Evolutionary conservation across 2,113 vertebrate genomes (phyloP).

Genomic region (Gasterosteus aculeatus): DNA sequence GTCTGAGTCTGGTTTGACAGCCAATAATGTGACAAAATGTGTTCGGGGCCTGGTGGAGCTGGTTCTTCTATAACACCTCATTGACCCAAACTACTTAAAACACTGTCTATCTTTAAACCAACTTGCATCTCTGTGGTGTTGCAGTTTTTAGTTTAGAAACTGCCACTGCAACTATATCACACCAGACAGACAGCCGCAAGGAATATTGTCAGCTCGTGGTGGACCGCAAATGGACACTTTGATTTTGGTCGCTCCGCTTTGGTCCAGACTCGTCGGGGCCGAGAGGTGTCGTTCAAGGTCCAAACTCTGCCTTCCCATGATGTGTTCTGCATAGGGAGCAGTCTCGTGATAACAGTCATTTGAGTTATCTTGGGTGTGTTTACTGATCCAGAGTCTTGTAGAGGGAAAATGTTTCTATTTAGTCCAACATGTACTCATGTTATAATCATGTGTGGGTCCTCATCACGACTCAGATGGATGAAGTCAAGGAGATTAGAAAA

Average conservation of each 20-base stretch:
- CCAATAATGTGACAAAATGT: too few species aligned
- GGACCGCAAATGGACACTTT: conserved; percentile 56
- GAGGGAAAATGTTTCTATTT: too few species aligned
- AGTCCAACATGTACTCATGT: too few species aligned
- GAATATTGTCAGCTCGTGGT: conserved; percentile 40
- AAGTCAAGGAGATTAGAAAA: too few species aligned
- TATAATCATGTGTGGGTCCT: too few species aligned
- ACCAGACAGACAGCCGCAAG: conserved; percentile 19
- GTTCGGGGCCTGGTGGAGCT: background rate
- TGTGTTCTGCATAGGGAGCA: background rate
- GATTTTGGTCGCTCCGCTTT: conserved; percentile 20
- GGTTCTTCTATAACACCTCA: conserved; percentile 5
- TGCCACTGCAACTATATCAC: conserved; percentile 28
- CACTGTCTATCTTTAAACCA: conserved; percentile 10
- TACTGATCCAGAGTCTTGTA: background rate
- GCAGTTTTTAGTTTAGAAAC: conserved; percentile 56
- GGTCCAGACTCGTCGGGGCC: conserved; percentile 27
- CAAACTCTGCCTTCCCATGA: background rate
- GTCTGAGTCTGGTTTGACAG: background rate
- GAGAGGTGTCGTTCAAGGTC: background rate
- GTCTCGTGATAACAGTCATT: background rate
- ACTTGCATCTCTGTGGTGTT: conserved; percentile 31
- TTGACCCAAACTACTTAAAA: conserved; percentile 7
- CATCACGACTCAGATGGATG: too few species aligned
- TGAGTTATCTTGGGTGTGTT: conserved; percentile 7